These are phyloP conservation scores for Drosophila novamexicana DNA, from an alignment of 1,140 invertebrate species.

Conservation along the genomic window DNA sequence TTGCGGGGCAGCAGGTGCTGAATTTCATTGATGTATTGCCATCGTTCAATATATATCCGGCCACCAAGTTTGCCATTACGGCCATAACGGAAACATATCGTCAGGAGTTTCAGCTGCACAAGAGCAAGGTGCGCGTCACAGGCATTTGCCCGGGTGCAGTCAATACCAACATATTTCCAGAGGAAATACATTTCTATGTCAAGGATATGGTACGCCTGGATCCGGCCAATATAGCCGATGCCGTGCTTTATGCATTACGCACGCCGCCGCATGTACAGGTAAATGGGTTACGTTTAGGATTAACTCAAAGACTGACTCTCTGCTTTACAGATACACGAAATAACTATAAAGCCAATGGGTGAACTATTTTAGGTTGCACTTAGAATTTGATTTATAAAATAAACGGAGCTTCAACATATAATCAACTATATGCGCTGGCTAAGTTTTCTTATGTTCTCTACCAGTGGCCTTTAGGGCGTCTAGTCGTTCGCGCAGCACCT, in stretches of 20 bases:
- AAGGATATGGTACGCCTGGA: conserved; percentile 70
- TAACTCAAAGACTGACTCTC: not conserved
- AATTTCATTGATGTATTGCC: conserved; percentile 81
- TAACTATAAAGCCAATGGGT: conserved; percentile 83
- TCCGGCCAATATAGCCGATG: conserved; percentile 86
- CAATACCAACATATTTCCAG: conserved; percentile 86
- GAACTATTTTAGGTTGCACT: conserved; percentile 75
- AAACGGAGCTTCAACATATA: conserved; percentile 4
- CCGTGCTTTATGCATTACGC: conserved; percentile 86
- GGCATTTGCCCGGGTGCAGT: conserved; percentile 87
- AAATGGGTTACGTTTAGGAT: not conserved
- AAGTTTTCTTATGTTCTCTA: not conserved
- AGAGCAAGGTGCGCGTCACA: conserved; percentile 87
- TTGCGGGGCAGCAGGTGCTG: conserved; percentile 79
- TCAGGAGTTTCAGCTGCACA: conserved; percentile 86
- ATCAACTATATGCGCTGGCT: conserved; percentile 4
- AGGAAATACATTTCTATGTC: conserved; percentile 70
- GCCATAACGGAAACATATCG: conserved; percentile 87
- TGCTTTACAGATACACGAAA: conserved; percentile 82
- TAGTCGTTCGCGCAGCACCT: conserved; percentile 85
- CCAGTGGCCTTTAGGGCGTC: conserved; percentile 30
- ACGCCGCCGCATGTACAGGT: conserved; percentile 87
- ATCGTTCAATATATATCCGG: conserved; percentile 86
- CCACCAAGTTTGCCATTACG: conserved; percentile 87
- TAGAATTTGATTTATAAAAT: conserved; percentile 32